These are phyloP conservation scores for Ctenopoma multispine DNA, from an alignment of 2,797 vertebrate species.

Conservation along the genomic window DNA sequence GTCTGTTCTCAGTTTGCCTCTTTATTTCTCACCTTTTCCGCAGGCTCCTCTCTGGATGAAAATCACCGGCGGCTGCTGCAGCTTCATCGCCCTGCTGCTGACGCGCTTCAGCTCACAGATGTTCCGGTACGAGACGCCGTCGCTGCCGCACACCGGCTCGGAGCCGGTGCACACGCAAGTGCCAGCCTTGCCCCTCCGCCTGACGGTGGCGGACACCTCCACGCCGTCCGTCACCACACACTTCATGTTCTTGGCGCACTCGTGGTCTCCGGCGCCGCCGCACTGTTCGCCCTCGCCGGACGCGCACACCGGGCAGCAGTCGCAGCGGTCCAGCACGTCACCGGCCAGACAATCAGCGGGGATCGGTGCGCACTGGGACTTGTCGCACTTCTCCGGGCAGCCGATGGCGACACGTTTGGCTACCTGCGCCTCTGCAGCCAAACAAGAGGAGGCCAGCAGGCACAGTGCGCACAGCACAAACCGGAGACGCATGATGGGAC, in stretches of 20 bases:
- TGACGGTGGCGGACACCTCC: conserved; percentile 84
- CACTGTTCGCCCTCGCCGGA: conserved; percentile 90
- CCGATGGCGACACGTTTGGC: conserved; percentile 72
- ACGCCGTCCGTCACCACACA: conserved; percentile 84
- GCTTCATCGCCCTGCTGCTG: conserved; percentile 82
- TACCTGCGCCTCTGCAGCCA: conserved; percentile 50
- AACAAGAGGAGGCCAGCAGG: conserved; percentile 36
- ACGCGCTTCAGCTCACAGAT: conserved; percentile 91
- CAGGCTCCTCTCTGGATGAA: conserved; percentile 93
- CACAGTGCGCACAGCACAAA: conserved; percentile 53
- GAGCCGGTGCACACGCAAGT: conserved; percentile 85
- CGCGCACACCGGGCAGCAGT: conserved; percentile 92
- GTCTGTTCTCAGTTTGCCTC: background rate
- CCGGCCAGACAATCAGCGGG: conserved; percentile 84
- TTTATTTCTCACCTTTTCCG: conserved; percentile 78
- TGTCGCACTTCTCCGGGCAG: conserved; percentile 89
- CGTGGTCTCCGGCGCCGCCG: conserved; percentile 78
- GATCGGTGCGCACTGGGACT: conserved; percentile 82
- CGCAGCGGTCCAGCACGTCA: conserved; percentile 86
- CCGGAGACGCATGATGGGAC: conserved; percentile 59
- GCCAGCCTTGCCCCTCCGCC: conserved; percentile 84
- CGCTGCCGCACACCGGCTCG: conserved; percentile 94
- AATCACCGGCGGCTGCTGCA: conserved; percentile 87
- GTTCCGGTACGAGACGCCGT: conserved; percentile 90
- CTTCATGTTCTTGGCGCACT: conserved; percentile 87